A percentile compares a stretch with the other conserved stretches of the same genome.
phyloP scores from a whole-genome alignment of 2,888 invertebrate genomes.

The Perithous albicinctus region DNA sequence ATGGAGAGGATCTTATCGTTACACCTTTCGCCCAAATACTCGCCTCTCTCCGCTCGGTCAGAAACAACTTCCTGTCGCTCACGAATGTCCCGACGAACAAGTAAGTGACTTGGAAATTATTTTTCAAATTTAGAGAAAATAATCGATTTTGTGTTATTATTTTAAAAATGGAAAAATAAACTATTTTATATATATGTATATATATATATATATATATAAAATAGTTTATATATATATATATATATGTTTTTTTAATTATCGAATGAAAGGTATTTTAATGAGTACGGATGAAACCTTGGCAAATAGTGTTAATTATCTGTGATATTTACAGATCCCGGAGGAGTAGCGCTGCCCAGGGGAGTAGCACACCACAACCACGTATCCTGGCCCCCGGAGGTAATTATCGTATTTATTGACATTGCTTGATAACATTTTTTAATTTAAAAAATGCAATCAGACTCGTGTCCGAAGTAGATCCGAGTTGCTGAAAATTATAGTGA shows the following conservation, averaged over 20 bases:
- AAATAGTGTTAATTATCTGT: slow-evolving; percentile 17
- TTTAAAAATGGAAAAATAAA: no score
- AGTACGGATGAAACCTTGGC: no score
- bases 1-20: slow-evolving; percentile 99
- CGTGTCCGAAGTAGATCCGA: neutral
- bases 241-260: no score
- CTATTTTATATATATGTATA: no score
- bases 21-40: slow-evolving; percentile 99
- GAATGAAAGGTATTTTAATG: no score
- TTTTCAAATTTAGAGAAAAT: neutral
- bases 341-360: slow-evolving; percentile 90
- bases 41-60: slow-evolving; percentile 98
- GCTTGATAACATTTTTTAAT: neutral
- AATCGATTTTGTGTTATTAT: neutral
- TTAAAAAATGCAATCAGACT: neutral
- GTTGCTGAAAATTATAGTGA: neutral
- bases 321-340: slow-evolving; percentile 89
- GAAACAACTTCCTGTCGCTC: slow-evolving; percentile 98
- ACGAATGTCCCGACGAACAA: slow-evolving; percentile 96
- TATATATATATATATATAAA: no score
- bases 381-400: slow-evolving; percentile 92
- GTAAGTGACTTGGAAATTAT: slow-evolving; percentile 87
- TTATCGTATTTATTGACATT: slow-evolving; percentile 1
- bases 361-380: slow-evolving; percentile 90
- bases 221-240: no score